These are phyloP conservation scores for Polyergus mexicanus DNA, from an alignment of 1,140 invertebrate genomes.

Conservation along the genomic window DNA sequence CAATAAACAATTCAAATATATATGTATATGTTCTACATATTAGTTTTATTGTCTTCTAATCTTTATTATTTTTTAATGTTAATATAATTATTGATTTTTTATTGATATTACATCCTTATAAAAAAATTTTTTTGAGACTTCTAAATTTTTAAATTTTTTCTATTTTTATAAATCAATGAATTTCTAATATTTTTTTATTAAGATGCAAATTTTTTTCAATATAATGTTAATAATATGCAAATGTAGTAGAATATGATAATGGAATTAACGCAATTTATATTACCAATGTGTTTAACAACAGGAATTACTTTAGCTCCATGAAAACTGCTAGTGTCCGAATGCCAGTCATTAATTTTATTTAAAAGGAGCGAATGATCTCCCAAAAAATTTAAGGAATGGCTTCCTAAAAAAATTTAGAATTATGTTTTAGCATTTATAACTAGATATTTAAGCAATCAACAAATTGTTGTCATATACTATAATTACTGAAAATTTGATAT, in stretches of 20 bases:
- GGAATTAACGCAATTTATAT: neutral
- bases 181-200: no score
- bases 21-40: neutral
- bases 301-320: slow-evolving; percentile 86
- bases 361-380: neutral
- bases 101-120: neutral
- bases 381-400: slow-evolving; percentile 23
- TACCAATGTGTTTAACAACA: slow-evolving; percentile 89
- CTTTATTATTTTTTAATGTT: neutral
- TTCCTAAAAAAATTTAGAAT: slow-evolving; percentile 32
- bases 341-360: slow-evolving; percentile 22
- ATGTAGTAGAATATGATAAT: neutral
- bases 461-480: neutral
- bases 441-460: neutral
- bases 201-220: no score
- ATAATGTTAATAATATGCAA: neutral
- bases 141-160: no score
- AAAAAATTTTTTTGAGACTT: neutral
- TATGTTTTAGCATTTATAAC: neutral
- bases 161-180: no score
- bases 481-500: neutral
- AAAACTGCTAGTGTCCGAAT: neutral
- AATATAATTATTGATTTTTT: neutral
- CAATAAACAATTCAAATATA: neutral
- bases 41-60: neutral